Base-by-base conservation (phyloP, 2,888 invertebrate species). In the Noctua fimbriata region DNA sequence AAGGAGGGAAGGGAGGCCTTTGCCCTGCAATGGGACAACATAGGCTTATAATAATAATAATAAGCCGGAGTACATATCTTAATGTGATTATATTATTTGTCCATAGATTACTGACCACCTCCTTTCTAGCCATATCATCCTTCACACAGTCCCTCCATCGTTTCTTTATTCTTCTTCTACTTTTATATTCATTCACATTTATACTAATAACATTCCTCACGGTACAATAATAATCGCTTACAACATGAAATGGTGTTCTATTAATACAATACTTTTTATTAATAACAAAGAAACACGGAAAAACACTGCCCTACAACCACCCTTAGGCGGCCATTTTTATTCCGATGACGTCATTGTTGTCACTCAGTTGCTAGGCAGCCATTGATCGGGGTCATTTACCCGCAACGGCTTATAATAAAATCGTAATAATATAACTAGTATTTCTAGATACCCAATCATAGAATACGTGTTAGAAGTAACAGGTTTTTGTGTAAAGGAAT, bases 291-390 rank as follows among this genome's bases (percentile, higher is more conserved):
- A n/a, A 73, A 74, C 55, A 41, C 16, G 69, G 58, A 76, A 69
- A 81, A 76, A 52, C 55, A 71, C 70, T 58, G 55, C 71, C 86
- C 55, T 55, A 2, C 41, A 63, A 65, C 84, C 73, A 83, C 84
- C 79, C 71, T 4, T 16, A 12, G 14, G 72, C 67, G 1, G 84
- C 83, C 86, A 84, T 89, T 21, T 84, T 81, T 32, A 32, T 28
- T 44, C n/a, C 14, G 78, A 49, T 88, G 86, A 87, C 79, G 87
- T 86, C 84, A 86, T 81, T 91, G 91, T 91, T 91, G 91, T 78
- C 84, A 80, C 63, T 76, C 52, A 10, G 91, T 91, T 88, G 89
- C 91, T 78, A 75, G 75, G 91, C 90, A 89, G 79, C 91, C 83
- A 88, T 89, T 89, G 89, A 89, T 89, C 79, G 84, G 55, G 89